Percentiles rank a stretch among this genome's conserved stretches.
Conservation (phyloP, 2,888 invertebrate genomes). For the Limenitis camilla region DNA sequence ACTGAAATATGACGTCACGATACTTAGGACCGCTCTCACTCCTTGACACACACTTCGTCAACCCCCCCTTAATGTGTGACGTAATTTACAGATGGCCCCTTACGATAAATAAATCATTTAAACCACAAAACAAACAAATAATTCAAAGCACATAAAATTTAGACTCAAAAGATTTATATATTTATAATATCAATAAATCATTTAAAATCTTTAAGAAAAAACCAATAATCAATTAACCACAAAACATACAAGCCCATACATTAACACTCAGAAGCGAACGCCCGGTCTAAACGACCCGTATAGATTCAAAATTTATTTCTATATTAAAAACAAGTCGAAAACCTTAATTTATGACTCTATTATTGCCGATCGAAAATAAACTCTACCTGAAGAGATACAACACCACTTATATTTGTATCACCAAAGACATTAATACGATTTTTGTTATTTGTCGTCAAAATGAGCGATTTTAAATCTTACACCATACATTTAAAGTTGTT, state of each 20-base stretch:
- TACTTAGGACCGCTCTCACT: too few species aligned
- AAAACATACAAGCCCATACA: constrained; percentile 32
- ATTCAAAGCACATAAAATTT: too few species aligned
- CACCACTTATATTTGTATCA: constrained; percentile 19
- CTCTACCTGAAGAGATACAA: constrained; percentile 7
- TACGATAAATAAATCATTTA: too few species aligned
- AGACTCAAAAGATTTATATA: too few species aligned
- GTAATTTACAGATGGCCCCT: too few species aligned
- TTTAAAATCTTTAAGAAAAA: constrained; percentile 1
- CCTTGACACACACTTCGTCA: too few species aligned
- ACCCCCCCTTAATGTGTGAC: too few species aligned
- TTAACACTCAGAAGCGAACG: constrained; percentile 66
- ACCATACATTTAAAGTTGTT: constrained; percentile 1
- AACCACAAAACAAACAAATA: too few species aligned
- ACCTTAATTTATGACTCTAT: constrained; percentile 14
- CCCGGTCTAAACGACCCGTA: constrained; percentile 45
- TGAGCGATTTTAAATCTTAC: neutral
- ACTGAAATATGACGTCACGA: too few species aligned
- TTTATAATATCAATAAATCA: neutral
- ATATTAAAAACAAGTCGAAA: constrained; percentile 35
- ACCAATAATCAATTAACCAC: constrained; percentile 8
- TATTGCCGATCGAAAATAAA: constrained; percentile 14
- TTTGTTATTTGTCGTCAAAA: constrained; percentile 7
- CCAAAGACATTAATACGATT: constrained; percentile 28
- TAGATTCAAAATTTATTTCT: constrained; percentile 61